Evolutionary conservation across 2,113 vertebrate genomes (phyloP).

Genomic region (Gopherus evgoodei): DNA sequence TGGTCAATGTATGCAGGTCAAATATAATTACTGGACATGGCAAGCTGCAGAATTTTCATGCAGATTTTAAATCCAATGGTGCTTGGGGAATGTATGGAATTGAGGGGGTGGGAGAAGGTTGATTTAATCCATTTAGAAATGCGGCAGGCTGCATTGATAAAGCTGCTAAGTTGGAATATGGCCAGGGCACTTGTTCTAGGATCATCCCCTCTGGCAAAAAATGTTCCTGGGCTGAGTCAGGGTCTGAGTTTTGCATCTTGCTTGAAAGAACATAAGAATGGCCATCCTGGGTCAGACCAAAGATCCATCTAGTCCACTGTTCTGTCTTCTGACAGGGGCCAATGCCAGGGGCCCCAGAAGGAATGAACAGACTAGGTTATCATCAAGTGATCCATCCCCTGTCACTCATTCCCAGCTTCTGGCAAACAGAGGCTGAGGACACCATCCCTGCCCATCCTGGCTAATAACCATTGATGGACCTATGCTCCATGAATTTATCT

Average conservation of each 20-base stretch:
- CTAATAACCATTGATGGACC: too few relatives aligned
- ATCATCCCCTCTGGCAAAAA: not conserved
- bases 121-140: not conserved
- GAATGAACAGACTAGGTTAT: too few relatives aligned
- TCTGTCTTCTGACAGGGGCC: too few relatives aligned
- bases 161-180: not conserved
- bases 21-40: not conserved
- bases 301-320: too few relatives aligned
- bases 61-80: not conserved
- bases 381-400: too few relatives aligned
- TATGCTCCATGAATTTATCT: too few relatives aligned
- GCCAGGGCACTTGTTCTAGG: not conserved
- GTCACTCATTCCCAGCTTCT: too few relatives aligned
- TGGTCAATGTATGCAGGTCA: not conserved
- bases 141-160: not conserved
- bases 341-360: too few relatives aligned
- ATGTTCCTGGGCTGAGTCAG: not conserved
- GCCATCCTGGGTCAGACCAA: too few relatives aligned
- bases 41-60: not conserved
- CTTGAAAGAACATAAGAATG: not conserved
- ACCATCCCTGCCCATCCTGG: too few relatives aligned
- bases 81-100: not conserved
- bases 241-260: not conserved
- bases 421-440: too few relatives aligned
- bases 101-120: not conserved